Evolutionary conservation across 2,888 invertebrate species (phyloP).

Genomic region (Nymphalis polychloros): DNA sequence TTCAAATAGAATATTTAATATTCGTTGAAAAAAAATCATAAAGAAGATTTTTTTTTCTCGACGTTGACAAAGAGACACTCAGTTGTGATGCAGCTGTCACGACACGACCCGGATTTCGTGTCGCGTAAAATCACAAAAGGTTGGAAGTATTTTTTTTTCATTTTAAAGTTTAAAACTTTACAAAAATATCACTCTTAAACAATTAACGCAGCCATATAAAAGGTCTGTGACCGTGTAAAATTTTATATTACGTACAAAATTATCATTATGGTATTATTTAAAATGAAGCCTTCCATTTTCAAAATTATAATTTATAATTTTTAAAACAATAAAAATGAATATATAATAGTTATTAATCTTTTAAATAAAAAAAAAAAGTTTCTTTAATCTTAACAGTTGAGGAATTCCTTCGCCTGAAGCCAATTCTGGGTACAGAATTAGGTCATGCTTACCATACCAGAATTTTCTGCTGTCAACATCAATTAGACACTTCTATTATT

Average conservation of each 20-base stretch:
- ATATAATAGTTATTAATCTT: too few relatives aligned
- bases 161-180: slow-evolving; percentile 27
- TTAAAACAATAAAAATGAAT: too few relatives aligned
- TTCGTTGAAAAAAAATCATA: slow-evolving; percentile 12
- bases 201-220: background rate
- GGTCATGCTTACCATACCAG: too few relatives aligned
- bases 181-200: slow-evolving; percentile 12
- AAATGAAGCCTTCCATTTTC: too few relatives aligned
- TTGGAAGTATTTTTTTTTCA: slow-evolving; percentile 23
- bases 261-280: background rate
- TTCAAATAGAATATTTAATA: background rate
- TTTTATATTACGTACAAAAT: background rate
- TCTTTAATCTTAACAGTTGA: too few relatives aligned
- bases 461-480: too few relatives aligned
- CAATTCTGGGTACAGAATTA: too few relatives aligned
- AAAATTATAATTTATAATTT: too few relatives aligned
- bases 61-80: slow-evolving; percentile 41
- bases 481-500: too few relatives aligned
- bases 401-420: too few relatives aligned
- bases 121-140: slow-evolving; percentile 32
- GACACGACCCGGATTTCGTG: slow-evolving; percentile 31
- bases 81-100: slow-evolving; percentile 38
- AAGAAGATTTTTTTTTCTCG: slow-evolving; percentile 34
- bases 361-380: too few relatives aligned
- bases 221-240: background rate